phyloP scores from a whole-genome alignment of 1,140 invertebrate genomes.

The Anoplophora glabripennis region DNA sequence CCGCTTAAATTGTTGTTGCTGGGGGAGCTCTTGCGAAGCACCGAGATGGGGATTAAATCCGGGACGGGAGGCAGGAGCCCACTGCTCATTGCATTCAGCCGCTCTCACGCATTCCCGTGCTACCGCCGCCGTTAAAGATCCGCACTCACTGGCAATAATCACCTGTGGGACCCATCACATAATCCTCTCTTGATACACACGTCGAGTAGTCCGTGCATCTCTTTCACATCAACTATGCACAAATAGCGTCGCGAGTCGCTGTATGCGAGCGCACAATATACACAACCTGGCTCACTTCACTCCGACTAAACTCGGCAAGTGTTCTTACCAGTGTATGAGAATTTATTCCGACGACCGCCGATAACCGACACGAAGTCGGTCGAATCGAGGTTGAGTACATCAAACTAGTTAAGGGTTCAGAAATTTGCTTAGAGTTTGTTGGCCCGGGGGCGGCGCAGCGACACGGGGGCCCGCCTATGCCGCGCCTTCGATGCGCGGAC shows the following conservation, averaged over 20 bases:
- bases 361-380: constrained; percentile 24
- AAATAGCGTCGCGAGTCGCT: constrained; percentile 3
- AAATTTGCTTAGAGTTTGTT: constrained; percentile 39
- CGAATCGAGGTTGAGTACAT: constrained; percentile 16
- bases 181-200: not conserved
- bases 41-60: constrained; percentile 47
- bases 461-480: constrained; percentile 5
- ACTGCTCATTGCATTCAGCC: constrained; percentile 41
- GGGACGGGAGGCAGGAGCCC: constrained; percentile 46
- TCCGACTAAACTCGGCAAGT: constrained; percentile 31
- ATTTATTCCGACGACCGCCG: constrained; percentile 34
- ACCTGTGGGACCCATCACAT: constrained; percentile 1
- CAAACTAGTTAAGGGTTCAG: constrained; percentile 27
- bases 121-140: constrained; percentile 14
- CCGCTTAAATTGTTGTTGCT: constrained; percentile 26
- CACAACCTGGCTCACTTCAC: constrained; percentile 21
- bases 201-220: not conserved
- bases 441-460: constrained; percentile 28
- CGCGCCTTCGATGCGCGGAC: constrained; percentile 28
- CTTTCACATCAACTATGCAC: constrained; percentile 1
- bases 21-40: constrained; percentile 38
- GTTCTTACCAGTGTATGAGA: constrained; percentile 38
- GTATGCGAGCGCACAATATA: not conserved
- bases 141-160: constrained; percentile 9
- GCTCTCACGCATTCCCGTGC: constrained; percentile 16